Percentiles rank a stretch among this genome's conserved stretches.
Evolutionary conservation across 1,140 invertebrate genomes (phyloP).

Genomic region (Trichonephila clavipes): DNA sequence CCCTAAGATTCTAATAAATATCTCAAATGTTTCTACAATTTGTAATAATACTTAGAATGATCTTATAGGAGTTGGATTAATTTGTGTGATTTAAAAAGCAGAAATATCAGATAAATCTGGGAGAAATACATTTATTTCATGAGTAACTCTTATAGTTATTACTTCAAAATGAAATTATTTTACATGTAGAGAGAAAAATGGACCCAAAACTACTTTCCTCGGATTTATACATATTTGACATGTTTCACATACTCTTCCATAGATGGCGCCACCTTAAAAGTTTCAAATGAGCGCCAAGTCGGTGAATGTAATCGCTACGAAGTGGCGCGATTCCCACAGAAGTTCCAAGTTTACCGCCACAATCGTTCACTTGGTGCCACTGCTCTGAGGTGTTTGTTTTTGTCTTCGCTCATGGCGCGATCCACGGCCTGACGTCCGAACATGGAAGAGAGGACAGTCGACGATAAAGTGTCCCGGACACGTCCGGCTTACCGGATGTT

Average conservation of each 20-base stretch:
- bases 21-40: too few relatives aligned
- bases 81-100: too few relatives aligned
- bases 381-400: neutral
- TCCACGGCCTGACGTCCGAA: neutral
- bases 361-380: neutral
- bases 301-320: neutral
- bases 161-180: too few relatives aligned
- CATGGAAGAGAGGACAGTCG: constrained; percentile 33
- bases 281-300: neutral
- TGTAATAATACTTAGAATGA: too few relatives aligned
- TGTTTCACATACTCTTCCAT: neutral
- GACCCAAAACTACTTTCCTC: neutral
- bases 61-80: too few relatives aligned
- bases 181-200: neutral
- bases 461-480: constrained; percentile 10
- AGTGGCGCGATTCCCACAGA: constrained; percentile 2
- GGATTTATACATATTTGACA: neutral
- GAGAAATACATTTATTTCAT: too few relatives aligned
- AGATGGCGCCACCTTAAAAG: constrained; percentile 2
- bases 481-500: neutral
- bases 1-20: too few relatives aligned
- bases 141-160: too few relatives aligned
- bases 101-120: too few relatives aligned
- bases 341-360: constrained; percentile 16
- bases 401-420: constrained; percentile 8